Conservation (phyloP, 2,113 vertebrate species). For the Epinephelus cyanopodus region DNA sequence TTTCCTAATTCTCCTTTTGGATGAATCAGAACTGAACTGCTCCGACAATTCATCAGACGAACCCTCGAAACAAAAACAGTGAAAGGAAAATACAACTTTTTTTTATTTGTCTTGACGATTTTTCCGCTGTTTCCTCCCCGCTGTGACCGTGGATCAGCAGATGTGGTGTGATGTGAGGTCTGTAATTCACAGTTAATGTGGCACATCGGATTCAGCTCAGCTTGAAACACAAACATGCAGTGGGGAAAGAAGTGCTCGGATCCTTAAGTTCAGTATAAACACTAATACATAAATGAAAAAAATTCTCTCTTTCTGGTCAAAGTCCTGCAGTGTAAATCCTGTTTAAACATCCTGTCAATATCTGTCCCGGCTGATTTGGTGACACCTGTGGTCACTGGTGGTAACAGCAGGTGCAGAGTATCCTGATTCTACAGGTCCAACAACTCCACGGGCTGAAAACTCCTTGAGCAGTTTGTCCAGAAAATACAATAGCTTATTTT, state of each 20-base stretch:
- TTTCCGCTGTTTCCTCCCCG: neutral
- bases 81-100: neutral
- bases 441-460: neutral
- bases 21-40: neutral
- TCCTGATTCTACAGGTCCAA: neutral
- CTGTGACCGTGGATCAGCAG: constrained; percentile 1
- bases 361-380: neutral
- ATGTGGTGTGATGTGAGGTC: neutral
- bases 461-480: no score
- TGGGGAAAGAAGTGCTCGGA: neutral
- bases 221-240: neutral
- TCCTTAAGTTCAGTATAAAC: neutral
- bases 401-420: neutral
- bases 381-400: neutral
- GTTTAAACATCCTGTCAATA: neutral
- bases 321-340: neutral
- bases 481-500: no score
- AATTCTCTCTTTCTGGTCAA: no score
- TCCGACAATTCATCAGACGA: neutral
- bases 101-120: neutral
- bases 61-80: neutral
- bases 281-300: neutral
- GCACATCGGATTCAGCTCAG: neutral
- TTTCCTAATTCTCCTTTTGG: neutral
- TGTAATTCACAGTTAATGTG: constrained; percentile 8